phyloP scores from a whole-genome alignment of 2,797 vertebrate genomes.

The Anableps anableps region DNA sequence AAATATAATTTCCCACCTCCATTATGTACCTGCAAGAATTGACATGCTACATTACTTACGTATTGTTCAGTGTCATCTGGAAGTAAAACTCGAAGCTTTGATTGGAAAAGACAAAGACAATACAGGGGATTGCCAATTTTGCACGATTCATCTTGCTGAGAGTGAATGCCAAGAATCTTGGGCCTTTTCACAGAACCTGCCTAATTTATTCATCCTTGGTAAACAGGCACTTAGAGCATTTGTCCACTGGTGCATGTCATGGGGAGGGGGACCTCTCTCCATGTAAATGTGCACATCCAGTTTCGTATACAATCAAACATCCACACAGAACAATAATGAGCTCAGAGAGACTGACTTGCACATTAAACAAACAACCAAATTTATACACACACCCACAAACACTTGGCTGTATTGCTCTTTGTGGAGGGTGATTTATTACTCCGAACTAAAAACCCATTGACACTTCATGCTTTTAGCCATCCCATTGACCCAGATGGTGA shows the following conservation, averaged over 20 bases:
- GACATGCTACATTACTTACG: background rate
- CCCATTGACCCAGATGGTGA: conserved; percentile 75
- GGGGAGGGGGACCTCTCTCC: conserved; percentile 28
- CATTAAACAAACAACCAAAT: conserved; percentile 32
- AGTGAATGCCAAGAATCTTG: conserved; percentile 70
- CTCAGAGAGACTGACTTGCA: conserved; percentile 23
- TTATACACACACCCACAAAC: conserved; percentile 41
- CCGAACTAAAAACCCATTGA: conserved; percentile 78
- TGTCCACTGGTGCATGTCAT: conserved; percentile 47
- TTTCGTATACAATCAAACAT: conserved; percentile 27
- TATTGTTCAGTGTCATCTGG: conserved; percentile 26
- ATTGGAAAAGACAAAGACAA: conserved; percentile 49
- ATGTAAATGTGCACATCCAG: conserved; percentile 24
- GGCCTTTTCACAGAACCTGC: conserved; percentile 65
- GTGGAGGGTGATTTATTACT: conserved; percentile 75
- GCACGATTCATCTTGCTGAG: conserved; percentile 53
- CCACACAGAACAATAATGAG: conserved; percentile 19
- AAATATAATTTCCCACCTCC: conserved; percentile 1
- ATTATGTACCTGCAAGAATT: conserved; percentile 1
- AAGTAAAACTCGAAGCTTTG: conserved; percentile 42
- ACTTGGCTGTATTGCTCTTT: conserved; percentile 48
- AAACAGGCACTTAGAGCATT: conserved; percentile 46
- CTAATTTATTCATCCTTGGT: conserved; percentile 67
- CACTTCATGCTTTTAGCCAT: conserved; percentile 77
- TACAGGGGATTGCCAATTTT: conserved; percentile 33